Conservation (phyloP, 2,888 invertebrate genomes). For the Abrostola tripartita region DNA sequence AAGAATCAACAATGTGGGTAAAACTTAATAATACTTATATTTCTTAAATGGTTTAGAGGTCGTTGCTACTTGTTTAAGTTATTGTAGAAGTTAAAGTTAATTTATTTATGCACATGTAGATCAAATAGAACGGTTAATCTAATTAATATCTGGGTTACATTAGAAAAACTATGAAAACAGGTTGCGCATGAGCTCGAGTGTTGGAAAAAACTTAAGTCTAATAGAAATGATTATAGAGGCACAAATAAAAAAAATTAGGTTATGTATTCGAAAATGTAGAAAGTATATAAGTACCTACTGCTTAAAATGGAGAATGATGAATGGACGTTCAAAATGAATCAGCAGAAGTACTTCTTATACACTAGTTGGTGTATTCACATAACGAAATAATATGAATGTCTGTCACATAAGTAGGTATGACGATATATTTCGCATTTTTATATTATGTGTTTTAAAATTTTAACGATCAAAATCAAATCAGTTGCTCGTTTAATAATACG, state of each 20-base stretch:
- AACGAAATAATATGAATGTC: neutral
- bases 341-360: constrained; percentile 25
- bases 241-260: constrained; percentile 24
- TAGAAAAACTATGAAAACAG: constrained; percentile 16
- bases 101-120: neutral
- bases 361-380: neutral
- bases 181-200: constrained; percentile 6
- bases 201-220: constrained; percentile 9
- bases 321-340: constrained; percentile 28
- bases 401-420: neutral
- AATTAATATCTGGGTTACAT: constrained; percentile 18
- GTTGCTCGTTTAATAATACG: no score
- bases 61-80: constrained; percentile 2
- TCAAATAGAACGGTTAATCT: constrained; percentile 4
- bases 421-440: no score
- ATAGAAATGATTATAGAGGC: constrained; percentile 1
- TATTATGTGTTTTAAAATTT: no score
- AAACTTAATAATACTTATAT: constrained; percentile 11
- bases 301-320: constrained; percentile 28
- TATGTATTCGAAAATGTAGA: constrained; percentile 21
- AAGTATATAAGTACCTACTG: constrained; percentile 14
- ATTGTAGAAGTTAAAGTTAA: neutral
- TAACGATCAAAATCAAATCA: no score
- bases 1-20: constrained; percentile 4
- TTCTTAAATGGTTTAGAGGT: constrained; percentile 7